Percentiles rank a stretch among this genome's conserved stretches.
phyloP scores from a whole-genome alignment of 2,113 vertebrate genomes.

The Phyllopteryx taeniolatus region DNA sequence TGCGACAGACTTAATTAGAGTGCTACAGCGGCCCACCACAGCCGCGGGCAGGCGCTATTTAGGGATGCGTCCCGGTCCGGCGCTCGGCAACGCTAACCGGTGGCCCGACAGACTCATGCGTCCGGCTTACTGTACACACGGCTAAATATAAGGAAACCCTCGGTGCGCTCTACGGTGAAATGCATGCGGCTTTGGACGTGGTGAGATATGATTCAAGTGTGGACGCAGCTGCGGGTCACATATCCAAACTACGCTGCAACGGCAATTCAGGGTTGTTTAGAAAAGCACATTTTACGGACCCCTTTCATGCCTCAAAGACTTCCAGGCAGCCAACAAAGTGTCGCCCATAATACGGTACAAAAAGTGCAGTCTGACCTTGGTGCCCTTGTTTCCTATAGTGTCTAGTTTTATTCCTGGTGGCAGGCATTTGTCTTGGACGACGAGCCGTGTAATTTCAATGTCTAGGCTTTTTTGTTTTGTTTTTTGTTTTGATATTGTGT shows the following conservation, averaged over 20 bases:
- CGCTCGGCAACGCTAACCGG: conserved; percentile 34
- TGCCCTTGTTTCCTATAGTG: conserved; percentile 41
- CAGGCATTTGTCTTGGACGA: conserved; percentile 66
- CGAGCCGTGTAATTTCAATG: conserved; percentile 69
- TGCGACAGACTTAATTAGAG: conserved; percentile 70
- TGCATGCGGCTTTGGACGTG: conserved; percentile 16
- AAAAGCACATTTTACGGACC: conserved; percentile 29
- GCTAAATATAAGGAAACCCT: conserved; percentile 45
- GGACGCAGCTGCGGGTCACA: conserved; percentile 26
- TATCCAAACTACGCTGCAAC: conserved; percentile 21
- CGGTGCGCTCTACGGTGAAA: conserved; percentile 34
- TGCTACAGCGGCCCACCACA: conserved; percentile 49
- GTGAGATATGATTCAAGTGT: background rate
- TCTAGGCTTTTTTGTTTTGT: conserved; percentile 59
- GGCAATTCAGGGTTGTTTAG: conserved; percentile 34
- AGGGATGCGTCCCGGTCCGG: conserved; percentile 32
- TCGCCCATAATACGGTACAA: conserved; percentile 22
- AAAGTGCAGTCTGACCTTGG: conserved; percentile 46
- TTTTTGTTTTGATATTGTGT: background rate
- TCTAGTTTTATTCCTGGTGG: conserved; percentile 59
- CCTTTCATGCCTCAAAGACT: conserved; percentile 27
- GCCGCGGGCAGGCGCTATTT: conserved; percentile 69
- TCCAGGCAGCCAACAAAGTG: conserved; percentile 9
- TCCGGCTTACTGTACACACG: conserved; percentile 28
- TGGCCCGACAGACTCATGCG: conserved; percentile 22